Evolutionary conservation across 1,140 invertebrate species (phyloP), one percentile per base, ranked within the genome.

Genomic region (Drosophila nasuta): DNA sequence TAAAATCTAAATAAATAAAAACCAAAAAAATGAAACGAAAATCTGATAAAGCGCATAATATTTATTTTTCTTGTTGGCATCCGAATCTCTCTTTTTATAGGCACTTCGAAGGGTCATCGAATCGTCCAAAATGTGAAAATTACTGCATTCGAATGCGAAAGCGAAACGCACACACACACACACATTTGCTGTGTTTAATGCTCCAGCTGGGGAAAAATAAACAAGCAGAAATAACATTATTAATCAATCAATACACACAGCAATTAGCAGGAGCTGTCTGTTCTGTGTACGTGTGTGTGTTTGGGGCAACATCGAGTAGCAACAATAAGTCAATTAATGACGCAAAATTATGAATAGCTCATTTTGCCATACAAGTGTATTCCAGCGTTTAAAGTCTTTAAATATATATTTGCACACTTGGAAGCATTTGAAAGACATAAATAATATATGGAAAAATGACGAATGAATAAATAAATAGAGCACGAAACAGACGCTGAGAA

Each of bases 1-100:
- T 73, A 69, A 62, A 69, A 46, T 45, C 46, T 64, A 51, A 83
- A 79, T 82, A 82, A 81, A 80, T 15, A 68, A 35, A 38, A 17
- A 41, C 0, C 20, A 25, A 25, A 38, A 35, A 35, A 38, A 41
- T 41, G 8, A 41, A 41, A 38, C 35, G 48, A 68, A 13, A 56
- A 57, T 69, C 25, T 54, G 69, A 56, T 51, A 41, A 58, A 73
- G 64, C 64, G 64, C 45, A 69, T 43, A 30, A 59, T 35, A 51
- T 59, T 45, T 57, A 41, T 15, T 63, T 49, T 70, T 30, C 58
- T 41, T 59, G 35, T 60, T 25, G 35, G 43, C 8, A 46, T 45
- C 33, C 59, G 46, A 69, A 49, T 52, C 46, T 52, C 35, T 25
- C 20, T 25, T 62, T 62, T 62, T 62, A 62, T 54, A 38, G 56